Conservation (phyloP, 2,113 vertebrate genomes). For the Arvicanthis niloticus region DNA sequence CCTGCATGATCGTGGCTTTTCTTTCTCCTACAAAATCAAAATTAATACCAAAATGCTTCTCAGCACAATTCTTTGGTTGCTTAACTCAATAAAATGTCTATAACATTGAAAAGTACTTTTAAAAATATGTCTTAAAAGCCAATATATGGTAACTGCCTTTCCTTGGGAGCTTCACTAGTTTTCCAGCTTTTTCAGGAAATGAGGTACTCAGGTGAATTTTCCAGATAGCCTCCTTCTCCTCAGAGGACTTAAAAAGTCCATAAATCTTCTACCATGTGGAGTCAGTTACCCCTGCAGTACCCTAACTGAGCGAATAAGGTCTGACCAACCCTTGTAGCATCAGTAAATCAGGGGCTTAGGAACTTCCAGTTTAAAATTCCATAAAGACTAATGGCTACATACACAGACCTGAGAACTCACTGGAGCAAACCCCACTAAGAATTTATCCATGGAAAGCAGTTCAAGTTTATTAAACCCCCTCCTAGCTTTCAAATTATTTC, state of each 20-base stretch:
- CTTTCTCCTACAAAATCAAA: conserved; percentile 62
- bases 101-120: conserved; percentile 46
- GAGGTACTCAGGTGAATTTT: conserved; percentile 32
- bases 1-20: conserved; percentile 8
- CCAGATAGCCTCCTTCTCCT: conserved; percentile 16
- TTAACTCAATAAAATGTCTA: conserved; percentile 29
- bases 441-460: neutral
- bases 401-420: neutral
- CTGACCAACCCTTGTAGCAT: neutral
- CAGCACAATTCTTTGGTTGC: conserved; percentile 47
- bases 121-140: conserved; percentile 45
- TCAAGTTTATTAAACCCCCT: neutral
- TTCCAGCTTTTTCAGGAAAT: conserved; percentile 52
- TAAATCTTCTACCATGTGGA: neutral
- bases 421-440: conserved; percentile 50
- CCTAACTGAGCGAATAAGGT: neutral
- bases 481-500: neutral
- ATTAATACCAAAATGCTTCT: conserved; percentile 49
- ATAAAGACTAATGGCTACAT: neutral
- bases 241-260: conserved; percentile 27
- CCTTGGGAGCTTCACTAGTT: neutral
- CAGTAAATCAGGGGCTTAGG: conserved; percentile 22
- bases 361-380: conserved; percentile 34
- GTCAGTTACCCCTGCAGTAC: neutral
- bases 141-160: neutral